Evolutionary conservation across 1,140 invertebrate species (phyloP).

Genomic region (Dendrolimus kikuchii): DNA sequence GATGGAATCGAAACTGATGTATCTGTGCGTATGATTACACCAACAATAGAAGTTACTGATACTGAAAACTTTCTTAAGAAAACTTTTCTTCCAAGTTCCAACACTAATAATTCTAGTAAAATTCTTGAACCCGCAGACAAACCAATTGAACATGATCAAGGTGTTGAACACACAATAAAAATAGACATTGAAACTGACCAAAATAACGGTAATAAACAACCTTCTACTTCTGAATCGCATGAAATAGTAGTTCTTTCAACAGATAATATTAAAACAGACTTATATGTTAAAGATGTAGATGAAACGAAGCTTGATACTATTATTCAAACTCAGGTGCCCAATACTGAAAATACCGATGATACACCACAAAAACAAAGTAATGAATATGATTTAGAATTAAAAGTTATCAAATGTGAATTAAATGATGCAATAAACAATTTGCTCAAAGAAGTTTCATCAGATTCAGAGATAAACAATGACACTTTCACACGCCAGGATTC

Average conservation of each 20-base stretch:
- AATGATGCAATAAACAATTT: constrained; percentile 65
- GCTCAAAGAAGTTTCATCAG: constrained; percentile 57
- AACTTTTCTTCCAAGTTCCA: constrained; percentile 27
- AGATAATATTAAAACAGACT: constrained; percentile 49
- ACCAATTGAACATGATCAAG: not conserved
- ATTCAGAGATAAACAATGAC: constrained; percentile 38
- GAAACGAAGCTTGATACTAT: constrained; percentile 8
- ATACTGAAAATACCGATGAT: not conserved
- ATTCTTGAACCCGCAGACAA: not conserved
- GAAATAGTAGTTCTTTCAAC: constrained; percentile 56
- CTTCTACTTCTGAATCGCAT: constrained; percentile 20
- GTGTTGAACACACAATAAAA: constrained; percentile 9
- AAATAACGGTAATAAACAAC: constrained; percentile 1
- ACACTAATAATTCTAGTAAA: not conserved
- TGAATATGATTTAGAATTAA: constrained; percentile 53
- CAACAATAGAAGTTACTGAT: constrained; percentile 64
- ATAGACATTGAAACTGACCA: constrained; percentile 12
- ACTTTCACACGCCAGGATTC: constrained; percentile 61
- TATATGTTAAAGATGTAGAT: constrained; percentile 53
- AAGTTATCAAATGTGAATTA: constrained; percentile 63
- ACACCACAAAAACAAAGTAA: constrained; percentile 17
- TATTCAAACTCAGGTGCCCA: not conserved
- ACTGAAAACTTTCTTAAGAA: constrained; percentile 54
- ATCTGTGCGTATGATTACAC: constrained; percentile 62
- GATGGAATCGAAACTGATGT: constrained; percentile 52